Evolutionary conservation across 2,113 vertebrate genomes (phyloP).

Genomic region (Chascanopsetta lugubris): DNA sequence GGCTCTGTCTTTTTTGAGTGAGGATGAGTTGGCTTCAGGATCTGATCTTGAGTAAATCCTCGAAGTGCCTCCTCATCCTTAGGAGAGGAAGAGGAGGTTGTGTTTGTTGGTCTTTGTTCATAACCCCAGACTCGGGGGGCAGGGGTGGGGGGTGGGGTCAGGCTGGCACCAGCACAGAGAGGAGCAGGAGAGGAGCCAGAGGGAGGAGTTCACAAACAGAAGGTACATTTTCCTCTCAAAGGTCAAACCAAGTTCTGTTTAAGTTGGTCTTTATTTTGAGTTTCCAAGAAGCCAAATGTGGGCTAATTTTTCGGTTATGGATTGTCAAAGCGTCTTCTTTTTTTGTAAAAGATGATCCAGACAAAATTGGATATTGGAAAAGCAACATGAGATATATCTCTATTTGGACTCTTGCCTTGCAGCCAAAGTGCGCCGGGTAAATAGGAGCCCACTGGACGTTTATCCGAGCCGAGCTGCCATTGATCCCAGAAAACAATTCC

Average conservation of each 20-base stretch:
- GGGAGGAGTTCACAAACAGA: no score
- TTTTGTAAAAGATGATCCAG: no score
- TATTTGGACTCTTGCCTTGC: not conserved
- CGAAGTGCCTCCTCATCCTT: no score
- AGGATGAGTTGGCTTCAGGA: no score
- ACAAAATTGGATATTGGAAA: no score
- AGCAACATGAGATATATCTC: not conserved
- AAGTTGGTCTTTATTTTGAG: not conserved
- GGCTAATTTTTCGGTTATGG: no score
- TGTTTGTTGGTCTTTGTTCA: conserved; percentile 25
- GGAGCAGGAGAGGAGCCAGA: conserved; percentile 1
- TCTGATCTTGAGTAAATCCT: no score
- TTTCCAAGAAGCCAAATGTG: not conserved
- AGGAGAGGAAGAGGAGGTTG: conserved; percentile 18
- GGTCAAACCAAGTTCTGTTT: not conserved
- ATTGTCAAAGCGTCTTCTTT: no score
- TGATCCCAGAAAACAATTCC: conserved; percentile 94
- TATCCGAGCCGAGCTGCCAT: conserved; percentile 72
- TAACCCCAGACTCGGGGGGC: conserved; percentile 7
- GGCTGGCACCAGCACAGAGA: not conserved
- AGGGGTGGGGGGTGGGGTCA: conserved; percentile 8
- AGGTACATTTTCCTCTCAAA: no score
- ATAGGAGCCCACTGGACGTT: conserved; percentile 56
- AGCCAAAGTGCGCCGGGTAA: conserved; percentile 31
- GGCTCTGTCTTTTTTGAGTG: no score